A percentile compares a stretch with the other conserved stretches of the same genome.
phyloP scores from a whole-genome alignment of 2,113 vertebrate genomes.

The Mungos mungo region DNA sequence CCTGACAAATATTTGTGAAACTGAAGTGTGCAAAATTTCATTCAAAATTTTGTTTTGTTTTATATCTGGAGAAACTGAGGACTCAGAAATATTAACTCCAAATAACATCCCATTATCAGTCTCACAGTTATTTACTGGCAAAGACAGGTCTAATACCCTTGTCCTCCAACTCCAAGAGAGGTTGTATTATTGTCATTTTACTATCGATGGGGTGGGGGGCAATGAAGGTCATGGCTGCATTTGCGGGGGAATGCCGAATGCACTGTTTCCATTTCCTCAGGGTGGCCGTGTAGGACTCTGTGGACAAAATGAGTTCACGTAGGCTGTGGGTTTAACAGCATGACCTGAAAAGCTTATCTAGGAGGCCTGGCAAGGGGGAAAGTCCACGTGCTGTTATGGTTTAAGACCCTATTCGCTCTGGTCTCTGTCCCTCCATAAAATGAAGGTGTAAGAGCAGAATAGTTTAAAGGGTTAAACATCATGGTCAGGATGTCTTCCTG shows the following conservation, averaged over 20 bases:
- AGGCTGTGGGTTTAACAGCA: neutral
- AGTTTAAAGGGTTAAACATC: neutral
- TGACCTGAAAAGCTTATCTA: neutral
- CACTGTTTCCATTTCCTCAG: neutral
- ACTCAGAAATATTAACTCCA: neutral
- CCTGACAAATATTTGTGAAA: neutral
- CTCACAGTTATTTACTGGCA: neutral
- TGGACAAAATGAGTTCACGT: neutral
- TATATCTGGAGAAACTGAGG: neutral
- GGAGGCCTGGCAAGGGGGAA: neutral
- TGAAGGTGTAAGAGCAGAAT: neutral
- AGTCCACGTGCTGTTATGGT: neutral
- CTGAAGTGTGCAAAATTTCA: neutral
- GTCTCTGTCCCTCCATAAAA: neutral
- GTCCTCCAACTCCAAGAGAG: neutral
- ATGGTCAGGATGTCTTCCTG: neutral
- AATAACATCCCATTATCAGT: neutral
- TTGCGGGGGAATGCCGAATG: neutral
- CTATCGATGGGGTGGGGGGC: neutral
- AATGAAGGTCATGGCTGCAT: neutral
- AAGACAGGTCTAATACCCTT: neutral
- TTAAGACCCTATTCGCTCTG: neutral
- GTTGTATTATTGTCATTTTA: neutral
- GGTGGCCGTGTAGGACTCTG: neutral
- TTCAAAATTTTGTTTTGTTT: neutral